These are phyloP conservation scores for Spodoptera littoralis DNA, from an alignment of 2,888 invertebrate species.

Conservation along the genomic window DNA sequence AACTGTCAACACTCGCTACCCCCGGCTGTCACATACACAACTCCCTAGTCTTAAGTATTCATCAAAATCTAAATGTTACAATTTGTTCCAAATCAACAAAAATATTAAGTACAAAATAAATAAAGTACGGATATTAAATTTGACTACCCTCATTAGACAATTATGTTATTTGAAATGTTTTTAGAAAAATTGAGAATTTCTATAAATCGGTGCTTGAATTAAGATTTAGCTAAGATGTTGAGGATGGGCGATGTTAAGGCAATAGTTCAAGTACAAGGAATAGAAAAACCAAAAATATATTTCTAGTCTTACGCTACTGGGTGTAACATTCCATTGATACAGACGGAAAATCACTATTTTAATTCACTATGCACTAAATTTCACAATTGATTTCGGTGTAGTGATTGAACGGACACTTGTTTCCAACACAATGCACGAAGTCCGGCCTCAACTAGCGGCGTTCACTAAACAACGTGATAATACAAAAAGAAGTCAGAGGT, in stretches of 20 bases:
- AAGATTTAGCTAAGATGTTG: constrained; percentile 14
- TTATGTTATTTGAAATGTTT: constrained; percentile 4
- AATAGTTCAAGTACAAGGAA: constrained; percentile 31
- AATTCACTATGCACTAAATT: constrained; percentile 84
- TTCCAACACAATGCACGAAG: constrained; percentile 83
- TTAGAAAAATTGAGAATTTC: constrained; percentile 8
- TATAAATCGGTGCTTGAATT: constrained; percentile 15
- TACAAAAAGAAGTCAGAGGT: constrained; percentile 88
- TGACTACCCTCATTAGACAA: constrained; percentile 50
- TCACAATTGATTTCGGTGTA: constrained; percentile 77
- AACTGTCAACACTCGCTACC: constrained; percentile 10
- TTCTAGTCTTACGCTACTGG: constrained; percentile 83
- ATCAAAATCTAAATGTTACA: constrained; percentile 10
- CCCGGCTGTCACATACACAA: constrained; percentile 9
- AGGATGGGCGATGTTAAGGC: constrained; percentile 17
- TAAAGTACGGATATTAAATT: constrained; percentile 1
- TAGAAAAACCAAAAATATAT: constrained; percentile 64
- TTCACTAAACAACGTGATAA: constrained; percentile 86
- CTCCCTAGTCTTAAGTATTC: constrained; percentile 3
- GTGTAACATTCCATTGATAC: constrained; percentile 80
- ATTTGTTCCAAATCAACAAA: not conserved
- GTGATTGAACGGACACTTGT: constrained; percentile 80
- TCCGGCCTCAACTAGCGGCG: constrained; percentile 77
- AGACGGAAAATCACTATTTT: constrained; percentile 77
- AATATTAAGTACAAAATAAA: too few species aligned